These are phyloP conservation scores for Lepilemur septentrionalis DNA, from an alignment of 2,797 vertebrate species.

Conservation along the genomic window DNA sequence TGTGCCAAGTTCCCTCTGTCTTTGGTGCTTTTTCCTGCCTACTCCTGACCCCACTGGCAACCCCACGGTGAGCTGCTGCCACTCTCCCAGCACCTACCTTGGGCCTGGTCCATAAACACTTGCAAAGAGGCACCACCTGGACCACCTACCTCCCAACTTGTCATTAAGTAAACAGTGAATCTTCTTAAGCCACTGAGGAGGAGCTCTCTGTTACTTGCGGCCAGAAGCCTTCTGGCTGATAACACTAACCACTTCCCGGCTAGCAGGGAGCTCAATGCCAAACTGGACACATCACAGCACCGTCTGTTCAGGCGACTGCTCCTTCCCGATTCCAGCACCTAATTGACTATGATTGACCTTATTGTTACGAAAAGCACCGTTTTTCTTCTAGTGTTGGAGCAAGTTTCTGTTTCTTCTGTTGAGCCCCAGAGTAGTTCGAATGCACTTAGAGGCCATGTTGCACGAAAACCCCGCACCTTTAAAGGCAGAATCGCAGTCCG, in stretches of 20 bases:
- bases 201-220: background rate
- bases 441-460: background rate
- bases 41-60: too few relatives aligned
- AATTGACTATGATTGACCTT: background rate
- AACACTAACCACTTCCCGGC: background rate
- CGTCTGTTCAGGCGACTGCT: background rate
- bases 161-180: background rate
- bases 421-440: background rate
- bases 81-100: background rate
- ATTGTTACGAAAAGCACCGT: background rate
- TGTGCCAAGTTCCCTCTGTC: background rate
- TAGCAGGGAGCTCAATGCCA: background rate
- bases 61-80: background rate
- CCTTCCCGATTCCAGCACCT: background rate
- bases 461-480: background rate
- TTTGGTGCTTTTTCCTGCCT: background rate
- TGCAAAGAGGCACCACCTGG: background rate
- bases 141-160: background rate
- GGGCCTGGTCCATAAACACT: background rate
- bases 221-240: background rate
- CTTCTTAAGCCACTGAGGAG: accelerated
- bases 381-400: background rate
- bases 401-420: background rate
- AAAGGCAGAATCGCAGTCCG: background rate
- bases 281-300: background rate